phyloP scores from a whole-genome alignment of 2,888 invertebrate genomes.

The Tenodera sinensis region DNA sequence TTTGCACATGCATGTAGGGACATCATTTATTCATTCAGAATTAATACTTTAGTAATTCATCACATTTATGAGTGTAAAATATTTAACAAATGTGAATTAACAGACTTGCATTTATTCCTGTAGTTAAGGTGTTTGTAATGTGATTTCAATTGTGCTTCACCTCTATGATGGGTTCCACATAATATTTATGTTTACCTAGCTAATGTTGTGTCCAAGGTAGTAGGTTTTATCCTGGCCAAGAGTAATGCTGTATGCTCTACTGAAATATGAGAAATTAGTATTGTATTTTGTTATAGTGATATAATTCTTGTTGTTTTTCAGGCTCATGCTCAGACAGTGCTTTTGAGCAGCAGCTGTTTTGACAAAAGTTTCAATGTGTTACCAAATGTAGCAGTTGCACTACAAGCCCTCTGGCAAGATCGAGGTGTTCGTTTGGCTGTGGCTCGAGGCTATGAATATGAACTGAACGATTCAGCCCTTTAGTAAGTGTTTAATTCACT shows the following conservation, averaged over 20 bases:
- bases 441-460: slow-evolving; percentile 63
- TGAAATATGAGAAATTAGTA: neutral
- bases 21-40: too few relatives aligned
- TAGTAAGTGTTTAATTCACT: slow-evolving; percentile 50
- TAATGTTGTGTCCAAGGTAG: neutral
- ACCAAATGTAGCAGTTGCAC: slow-evolving; percentile 50
- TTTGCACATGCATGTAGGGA: too few relatives aligned
- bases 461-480: slow-evolving; percentile 62
- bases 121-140: too few relatives aligned
- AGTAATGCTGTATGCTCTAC: neutral
- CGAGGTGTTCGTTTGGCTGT: slow-evolving; percentile 60
- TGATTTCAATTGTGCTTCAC: neutral
- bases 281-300: slow-evolving; percentile 9
- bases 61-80: too few relatives aligned
- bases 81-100: too few relatives aligned
- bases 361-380: slow-evolving; percentile 54
- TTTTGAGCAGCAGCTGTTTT: slow-evolving; percentile 52
- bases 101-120: too few relatives aligned
- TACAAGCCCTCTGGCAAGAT: slow-evolving; percentile 60
- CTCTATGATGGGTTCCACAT: neutral
- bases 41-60: too few relatives aligned
- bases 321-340: slow-evolving; percentile 51
- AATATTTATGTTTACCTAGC: too few relatives aligned
- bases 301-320: slow-evolving; percentile 35
- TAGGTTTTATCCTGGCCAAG: neutral